These are phyloP conservation scores for Bombus cullumanus DNA, from an alignment of 1,140 invertebrate species.

Conservation along the genomic window DNA sequence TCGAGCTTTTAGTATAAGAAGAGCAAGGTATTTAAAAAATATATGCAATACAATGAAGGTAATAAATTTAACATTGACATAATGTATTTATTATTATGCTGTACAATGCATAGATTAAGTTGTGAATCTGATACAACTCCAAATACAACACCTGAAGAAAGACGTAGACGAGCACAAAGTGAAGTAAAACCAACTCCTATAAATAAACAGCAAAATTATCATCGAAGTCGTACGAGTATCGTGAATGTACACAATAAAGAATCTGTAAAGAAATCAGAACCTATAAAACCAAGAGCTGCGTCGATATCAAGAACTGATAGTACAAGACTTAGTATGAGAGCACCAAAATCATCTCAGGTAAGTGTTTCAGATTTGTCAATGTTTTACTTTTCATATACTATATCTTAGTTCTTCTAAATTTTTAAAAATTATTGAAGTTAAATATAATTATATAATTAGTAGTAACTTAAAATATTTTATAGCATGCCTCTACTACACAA, in stretches of 20 bases:
- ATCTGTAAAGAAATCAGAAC: slow-evolving; percentile 66
- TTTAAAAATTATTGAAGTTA: slow-evolving; percentile 15
- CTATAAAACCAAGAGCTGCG: slow-evolving; percentile 70
- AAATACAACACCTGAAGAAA: slow-evolving; percentile 73
- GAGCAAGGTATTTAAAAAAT: slow-evolving; percentile 62
- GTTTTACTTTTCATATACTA: neutral
- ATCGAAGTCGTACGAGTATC: slow-evolving; percentile 66
- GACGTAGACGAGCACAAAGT: slow-evolving; percentile 67
- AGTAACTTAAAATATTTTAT: slow-evolving; percentile 26
- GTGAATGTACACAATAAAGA: slow-evolving; percentile 66
- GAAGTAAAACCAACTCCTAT: slow-evolving; percentile 63
- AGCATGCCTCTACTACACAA: slow-evolving; percentile 50
- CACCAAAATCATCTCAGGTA: slow-evolving; percentile 74
- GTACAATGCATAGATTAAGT: slow-evolving; percentile 58
- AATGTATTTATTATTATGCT: slow-evolving; percentile 20
- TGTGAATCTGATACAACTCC: slow-evolving; percentile 75
- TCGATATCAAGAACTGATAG: slow-evolving; percentile 85
- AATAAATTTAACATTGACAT: neutral
- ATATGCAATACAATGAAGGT: neutral
- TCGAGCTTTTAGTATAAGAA: slow-evolving; percentile 74
- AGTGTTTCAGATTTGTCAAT: neutral
- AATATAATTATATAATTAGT: slow-evolving; percentile 5
- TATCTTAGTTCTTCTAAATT: neutral
- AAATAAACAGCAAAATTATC: slow-evolving; percentile 67
- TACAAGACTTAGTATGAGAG: slow-evolving; percentile 86